Evolutionary conservation across 1,140 invertebrate species (phyloP).

Genomic region (Calycopis cecrops): DNA sequence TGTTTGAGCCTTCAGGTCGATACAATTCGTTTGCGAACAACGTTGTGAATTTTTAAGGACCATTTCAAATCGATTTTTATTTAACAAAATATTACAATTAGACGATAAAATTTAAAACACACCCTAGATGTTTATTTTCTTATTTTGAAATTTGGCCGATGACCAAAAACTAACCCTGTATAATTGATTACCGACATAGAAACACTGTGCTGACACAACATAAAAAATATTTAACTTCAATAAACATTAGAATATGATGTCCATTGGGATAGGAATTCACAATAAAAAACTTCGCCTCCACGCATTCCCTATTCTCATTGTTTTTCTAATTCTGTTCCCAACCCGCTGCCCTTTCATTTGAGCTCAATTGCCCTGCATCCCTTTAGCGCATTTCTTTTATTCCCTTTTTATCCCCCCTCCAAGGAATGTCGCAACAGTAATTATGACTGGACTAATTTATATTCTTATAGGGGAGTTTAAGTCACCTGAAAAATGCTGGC

Average conservation of each 20-base stretch:
- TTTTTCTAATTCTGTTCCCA: conserved; percentile 58
- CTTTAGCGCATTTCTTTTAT: conserved; percentile 63
- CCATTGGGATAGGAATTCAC: neutral
- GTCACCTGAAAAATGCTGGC: conserved; percentile 3
- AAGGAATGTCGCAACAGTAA: conserved; percentile 45
- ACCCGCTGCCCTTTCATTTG: conserved; percentile 57
- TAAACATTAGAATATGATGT: neutral
- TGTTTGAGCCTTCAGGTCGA: too few species aligned
- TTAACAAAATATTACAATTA: too few species aligned
- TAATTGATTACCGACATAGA: too few species aligned
- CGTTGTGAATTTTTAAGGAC: too few species aligned
- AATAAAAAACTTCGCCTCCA: conserved; percentile 25
- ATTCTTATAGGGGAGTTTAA: neutral
- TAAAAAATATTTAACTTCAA: neutral
- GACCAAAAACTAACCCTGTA: too few species aligned
- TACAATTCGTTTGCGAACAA: too few species aligned
- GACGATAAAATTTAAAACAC: too few species aligned
- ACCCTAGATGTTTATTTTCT: too few species aligned
- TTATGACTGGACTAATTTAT: conserved; percentile 9
- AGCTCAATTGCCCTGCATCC: conserved; percentile 59
- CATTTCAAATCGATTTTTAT: too few species aligned
- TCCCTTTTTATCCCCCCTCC: conserved; percentile 54
- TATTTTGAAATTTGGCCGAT: too few species aligned
- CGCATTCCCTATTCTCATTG: conserved; percentile 33
- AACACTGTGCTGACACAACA: neutral